Conservation (phyloP, 2,113 vertebrate genomes). For the Myiopsitta monachus region DNA sequence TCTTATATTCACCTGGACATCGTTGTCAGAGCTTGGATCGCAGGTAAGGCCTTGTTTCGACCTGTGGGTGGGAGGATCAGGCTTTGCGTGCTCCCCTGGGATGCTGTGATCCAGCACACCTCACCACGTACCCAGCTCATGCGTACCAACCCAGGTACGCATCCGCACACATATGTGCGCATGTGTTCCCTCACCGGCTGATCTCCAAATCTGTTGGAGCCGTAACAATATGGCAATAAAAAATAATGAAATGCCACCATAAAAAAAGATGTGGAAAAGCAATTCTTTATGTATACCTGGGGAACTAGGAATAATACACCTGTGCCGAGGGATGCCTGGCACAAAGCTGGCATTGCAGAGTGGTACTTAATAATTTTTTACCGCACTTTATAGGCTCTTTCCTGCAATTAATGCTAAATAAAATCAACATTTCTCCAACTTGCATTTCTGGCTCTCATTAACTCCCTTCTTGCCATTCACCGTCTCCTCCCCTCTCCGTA, state of each 20-base stretch:
- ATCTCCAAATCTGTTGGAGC: neutral
- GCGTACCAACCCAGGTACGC: fast-evolving
- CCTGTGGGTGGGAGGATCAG: neutral
- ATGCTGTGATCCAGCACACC: neutral
- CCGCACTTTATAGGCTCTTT: conserved; percentile 74
- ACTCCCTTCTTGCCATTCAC: conserved; percentile 13
- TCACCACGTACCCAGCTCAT: neutral
- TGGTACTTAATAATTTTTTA: conserved; percentile 72
- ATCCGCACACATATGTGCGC: neutral
- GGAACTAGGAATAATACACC: conserved; percentile 78
- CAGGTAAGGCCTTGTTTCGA: neutral
- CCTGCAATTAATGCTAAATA: conserved; percentile 80
- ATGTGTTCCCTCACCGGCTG: fast-evolving
- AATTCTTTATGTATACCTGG: conserved; percentile 73
- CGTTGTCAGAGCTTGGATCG: neutral
- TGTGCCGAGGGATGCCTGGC: conserved; percentile 66
- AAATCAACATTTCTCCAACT: conserved; percentile 75
- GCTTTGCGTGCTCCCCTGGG: neutral
- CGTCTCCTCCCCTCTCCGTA: neutral
- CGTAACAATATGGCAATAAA: conserved; percentile 69
- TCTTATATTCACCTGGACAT: neutral
- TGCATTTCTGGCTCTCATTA: conserved; percentile 54
- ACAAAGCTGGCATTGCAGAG: conserved; percentile 73
- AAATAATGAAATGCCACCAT: conserved; percentile 76
- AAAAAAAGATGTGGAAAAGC: conserved; percentile 67